Evolutionary conservation across 2,888 invertebrate species (phyloP).

Genomic region (Listrodromus nycthemerus): DNA sequence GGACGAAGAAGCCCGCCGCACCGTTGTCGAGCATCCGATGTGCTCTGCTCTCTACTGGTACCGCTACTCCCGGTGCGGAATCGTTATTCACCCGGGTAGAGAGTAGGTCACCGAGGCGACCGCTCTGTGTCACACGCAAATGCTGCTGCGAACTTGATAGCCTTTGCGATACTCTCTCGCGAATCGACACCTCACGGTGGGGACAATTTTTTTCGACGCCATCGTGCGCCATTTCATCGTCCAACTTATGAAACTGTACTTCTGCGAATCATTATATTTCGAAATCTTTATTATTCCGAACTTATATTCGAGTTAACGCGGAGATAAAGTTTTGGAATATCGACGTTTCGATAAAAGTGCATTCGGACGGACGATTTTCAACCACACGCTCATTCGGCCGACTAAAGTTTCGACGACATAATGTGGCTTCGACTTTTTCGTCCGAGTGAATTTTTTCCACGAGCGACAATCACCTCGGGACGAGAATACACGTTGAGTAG

Average conservation of each 20-base stretch:
- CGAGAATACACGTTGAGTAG: not conserved
- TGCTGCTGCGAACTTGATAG: slow-evolving; percentile 32
- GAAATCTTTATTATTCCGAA: not conserved
- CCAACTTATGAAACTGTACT: too few species aligned
- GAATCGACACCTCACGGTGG: slow-evolving; percentile 33
- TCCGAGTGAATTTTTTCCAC: not conserved
- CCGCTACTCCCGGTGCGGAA: slow-evolving; percentile 67
- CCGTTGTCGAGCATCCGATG: slow-evolving; percentile 10
- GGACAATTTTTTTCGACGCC: not conserved
- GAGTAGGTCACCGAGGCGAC: slow-evolving; percentile 65
- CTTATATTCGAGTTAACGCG: too few species aligned
- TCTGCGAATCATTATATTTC: too few species aligned
- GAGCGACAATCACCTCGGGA: slow-evolving; percentile 2
- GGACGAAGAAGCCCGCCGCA: slow-evolving; percentile 54
- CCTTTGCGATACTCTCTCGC: slow-evolving; percentile 35
- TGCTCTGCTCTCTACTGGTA: slow-evolving; percentile 36
- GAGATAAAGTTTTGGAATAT: too few species aligned
- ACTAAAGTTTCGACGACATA: too few species aligned
- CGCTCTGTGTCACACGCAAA: slow-evolving; percentile 36
- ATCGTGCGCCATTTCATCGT: not conserved
- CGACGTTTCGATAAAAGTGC: too few species aligned
- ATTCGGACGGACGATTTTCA: too few species aligned
- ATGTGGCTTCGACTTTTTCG: not conserved
- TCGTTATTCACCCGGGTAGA: slow-evolving; percentile 65
- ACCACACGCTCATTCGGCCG: too few species aligned